Evolutionary conservation across 2,888 invertebrate genomes (phyloP), one percentile per base, ranked within the genome.

Genomic region (Aelia acuminata): DNA sequence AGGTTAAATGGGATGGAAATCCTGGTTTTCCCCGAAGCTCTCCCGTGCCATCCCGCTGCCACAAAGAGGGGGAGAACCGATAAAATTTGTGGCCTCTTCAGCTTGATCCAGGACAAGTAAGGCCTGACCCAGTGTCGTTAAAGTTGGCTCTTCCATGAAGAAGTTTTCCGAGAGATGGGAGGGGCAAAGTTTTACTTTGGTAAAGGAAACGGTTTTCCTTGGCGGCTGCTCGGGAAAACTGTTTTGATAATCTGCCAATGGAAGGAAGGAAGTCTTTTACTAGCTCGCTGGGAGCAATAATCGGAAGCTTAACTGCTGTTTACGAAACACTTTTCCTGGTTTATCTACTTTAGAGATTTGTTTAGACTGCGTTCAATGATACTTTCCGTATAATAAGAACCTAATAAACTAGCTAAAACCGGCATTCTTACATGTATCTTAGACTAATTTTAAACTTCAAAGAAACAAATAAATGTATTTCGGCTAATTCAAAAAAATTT

Each of bases 201-300:
- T 22, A 47, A 80, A 80, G 80, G 80, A 80, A 80, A 80, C 39
- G 80, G 22, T 47, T 80, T 80, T 80, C 80, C 80, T 80, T 80
- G 80, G 80, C 80, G 43, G 75, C 80, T 80, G 80, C 43, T 43
- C 43, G 80, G 22, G 80, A 80, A 80, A 80, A 80, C 80, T 43
- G 80, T 80, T 80, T 80, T 80, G 80, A 80, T 80, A 80, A 80
- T 80, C 80, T 47, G 80, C 80, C 80, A 80, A 80, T 80, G 15
- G 80, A 43, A 43, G 39, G 80, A 80, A 70, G 35, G 31, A 70
- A 35, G 18, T 70, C 63, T 70, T 70, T 70, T 70, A 70, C 63
- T 70, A 10, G 31, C 63, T 18, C 7, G 63, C 1, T 18, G 35
- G 35, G 63, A 70, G 63, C 63, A 35, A 35, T 70, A 7, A 35